These are phyloP conservation scores for Cremastinae sp. DNA, from an alignment of 2,888 invertebrate genomes.

Conservation along the genomic window DNA sequence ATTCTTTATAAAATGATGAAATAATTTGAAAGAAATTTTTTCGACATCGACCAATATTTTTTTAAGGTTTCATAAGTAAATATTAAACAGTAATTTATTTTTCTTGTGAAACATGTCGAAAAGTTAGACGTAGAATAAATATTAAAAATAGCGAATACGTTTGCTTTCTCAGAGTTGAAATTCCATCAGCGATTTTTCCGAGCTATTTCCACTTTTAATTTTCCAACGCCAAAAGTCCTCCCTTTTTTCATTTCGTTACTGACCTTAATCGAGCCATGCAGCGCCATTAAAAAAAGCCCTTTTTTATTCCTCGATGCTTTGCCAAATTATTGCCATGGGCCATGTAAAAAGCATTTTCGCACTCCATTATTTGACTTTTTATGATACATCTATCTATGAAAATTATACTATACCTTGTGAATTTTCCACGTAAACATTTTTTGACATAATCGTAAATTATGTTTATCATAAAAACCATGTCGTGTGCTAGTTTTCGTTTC, in stretches of 20 bases:
- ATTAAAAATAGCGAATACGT: slow-evolving; percentile 19
- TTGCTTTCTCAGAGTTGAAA: slow-evolving; percentile 29
- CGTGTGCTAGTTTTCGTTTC: too few relatives aligned
- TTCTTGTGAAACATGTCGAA: background rate
- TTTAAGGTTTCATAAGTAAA: too few relatives aligned
- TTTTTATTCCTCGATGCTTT: background rate
- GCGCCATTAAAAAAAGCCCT: background rate
- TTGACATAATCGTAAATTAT: too few relatives aligned
- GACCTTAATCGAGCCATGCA: slow-evolving; percentile 18
- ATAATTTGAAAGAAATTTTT: slow-evolving; percentile 5
- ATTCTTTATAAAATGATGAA: slow-evolving; percentile 17
- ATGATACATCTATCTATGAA: too few relatives aligned
- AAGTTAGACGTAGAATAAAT: slow-evolving; percentile 12
- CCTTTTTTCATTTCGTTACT: slow-evolving; percentile 6
- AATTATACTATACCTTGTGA: too few relatives aligned
- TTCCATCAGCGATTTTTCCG: slow-evolving; percentile 39
- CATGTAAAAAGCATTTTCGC: background rate
- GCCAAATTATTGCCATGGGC: background rate
- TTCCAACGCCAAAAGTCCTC: slow-evolving; percentile 14
- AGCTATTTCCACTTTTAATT: slow-evolving; percentile 42
- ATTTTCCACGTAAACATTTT: too few relatives aligned
- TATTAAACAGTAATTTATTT: background rate
- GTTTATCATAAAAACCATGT: too few relatives aligned
- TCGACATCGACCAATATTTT: too few relatives aligned
- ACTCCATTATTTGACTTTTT: background rate